These are phyloP conservation scores for Tetramorium parvispinum DNA, from an alignment of 1,140 invertebrate genomes.

Conservation along the genomic window DNA sequence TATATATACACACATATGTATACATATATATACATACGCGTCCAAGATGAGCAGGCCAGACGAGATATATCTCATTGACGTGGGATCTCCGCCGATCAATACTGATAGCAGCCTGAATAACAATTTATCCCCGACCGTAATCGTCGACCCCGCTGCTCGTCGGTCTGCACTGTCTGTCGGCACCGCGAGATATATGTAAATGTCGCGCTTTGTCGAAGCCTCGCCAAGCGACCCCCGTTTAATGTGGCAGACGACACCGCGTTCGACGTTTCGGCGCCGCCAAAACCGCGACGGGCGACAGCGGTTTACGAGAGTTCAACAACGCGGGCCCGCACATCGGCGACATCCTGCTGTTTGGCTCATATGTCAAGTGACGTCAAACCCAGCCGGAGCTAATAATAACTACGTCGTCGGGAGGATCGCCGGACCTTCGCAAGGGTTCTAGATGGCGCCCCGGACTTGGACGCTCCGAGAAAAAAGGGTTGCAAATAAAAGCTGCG, in stretches of 20 bases:
- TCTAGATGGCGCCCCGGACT: slow-evolving; percentile 18
- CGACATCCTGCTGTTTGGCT: slow-evolving; percentile 40
- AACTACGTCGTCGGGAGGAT: not conserved
- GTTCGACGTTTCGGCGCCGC: not conserved
- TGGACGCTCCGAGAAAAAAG: not conserved
- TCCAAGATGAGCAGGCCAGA: not conserved
- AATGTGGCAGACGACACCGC: not conserved
- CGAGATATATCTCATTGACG: not conserved
- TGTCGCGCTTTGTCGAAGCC: not conserved
- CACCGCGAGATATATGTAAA: not conserved
- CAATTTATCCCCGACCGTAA: not conserved
- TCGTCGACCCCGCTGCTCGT: not conserved
- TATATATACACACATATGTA: not conserved
- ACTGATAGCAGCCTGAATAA: not conserved
- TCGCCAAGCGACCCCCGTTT: not conserved
- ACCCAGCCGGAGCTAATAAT: slow-evolving; percentile 27
- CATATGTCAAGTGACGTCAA: not conserved
- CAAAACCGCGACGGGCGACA: not conserved
- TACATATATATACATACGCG: not conserved
- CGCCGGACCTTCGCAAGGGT: not conserved
- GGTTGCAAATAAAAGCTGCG: not conserved
- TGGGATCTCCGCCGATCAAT: slow-evolving; percentile 4
- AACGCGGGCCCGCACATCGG: not conserved
- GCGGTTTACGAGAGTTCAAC: not conserved
- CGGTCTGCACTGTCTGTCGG: not conserved